Evolutionary conservation across 2,797 vertebrate species (phyloP), one percentile per base, ranked within the genome.

Genomic region (Tarsius wallacei): DNA sequence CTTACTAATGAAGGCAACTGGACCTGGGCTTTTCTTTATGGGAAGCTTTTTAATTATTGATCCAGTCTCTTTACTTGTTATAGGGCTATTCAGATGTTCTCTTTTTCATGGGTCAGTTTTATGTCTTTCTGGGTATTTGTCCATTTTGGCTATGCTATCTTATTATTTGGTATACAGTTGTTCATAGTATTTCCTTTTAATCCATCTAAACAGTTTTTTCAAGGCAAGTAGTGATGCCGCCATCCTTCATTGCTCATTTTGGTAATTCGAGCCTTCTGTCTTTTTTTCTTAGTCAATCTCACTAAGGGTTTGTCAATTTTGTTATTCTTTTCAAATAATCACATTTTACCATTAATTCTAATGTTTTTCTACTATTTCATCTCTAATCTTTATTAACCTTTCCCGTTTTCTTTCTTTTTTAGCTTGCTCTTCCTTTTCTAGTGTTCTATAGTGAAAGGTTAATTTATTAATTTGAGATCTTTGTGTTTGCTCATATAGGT

Each of bases 21-120:
- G 13, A 66, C 36, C 17, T 87, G 31, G 57, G 21, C 4, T 77
- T 91, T 76, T 73, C 31, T 57, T 57, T 26, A 31, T 74, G 22
- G 11, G 5, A 82, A 82, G 26, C 12, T 59, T 95, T 31, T 70
- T 85, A 81, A 87, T 94, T 66, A 84, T 6, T 84, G 76, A 84
- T 84, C 26, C 19, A 95, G 1, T 59, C 21, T 74, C 26, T 55
- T 76, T 81, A 59, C 8, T 21, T n/a, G 14, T 61, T 51, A 42
- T 47, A 77, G 51, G 4, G 22, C 14, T 53, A 70, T 61, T 77
- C 70, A 77, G 19, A 42, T 77, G 53, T 95, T 77, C 42, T 84
- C 42, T 94, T 90, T 71, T 55, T 80, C 33, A 70, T 51, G 42
- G 59, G 26, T 55, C 24, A 59, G 5, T 92, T 76, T 74, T 55